phyloP scores from a whole-genome alignment of 2,113 vertebrate species.

The Oncorhynchus gorbuscha region DNA sequence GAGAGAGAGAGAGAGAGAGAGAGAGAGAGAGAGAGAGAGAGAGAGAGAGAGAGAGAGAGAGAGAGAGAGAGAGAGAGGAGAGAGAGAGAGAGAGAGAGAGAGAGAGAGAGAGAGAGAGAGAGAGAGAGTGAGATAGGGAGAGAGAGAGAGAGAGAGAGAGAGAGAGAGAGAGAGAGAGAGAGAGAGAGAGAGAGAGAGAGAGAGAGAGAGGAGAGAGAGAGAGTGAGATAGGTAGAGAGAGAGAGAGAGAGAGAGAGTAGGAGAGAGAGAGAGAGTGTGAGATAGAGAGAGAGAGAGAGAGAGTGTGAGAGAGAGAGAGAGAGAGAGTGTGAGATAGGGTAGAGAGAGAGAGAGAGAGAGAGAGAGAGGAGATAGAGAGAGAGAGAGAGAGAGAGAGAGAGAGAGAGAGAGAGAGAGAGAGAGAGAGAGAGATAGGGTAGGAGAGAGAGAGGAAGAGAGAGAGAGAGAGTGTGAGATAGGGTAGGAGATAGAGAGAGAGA shows the following conservation, averaged over 20 bases:
- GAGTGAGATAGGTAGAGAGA: no score
- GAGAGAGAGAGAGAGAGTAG: no score
- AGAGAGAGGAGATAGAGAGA: neutral
- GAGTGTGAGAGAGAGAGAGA: constrained; percentile 61
- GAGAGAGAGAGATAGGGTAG: no score
- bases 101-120: constrained; percentile 59
- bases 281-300: no score
- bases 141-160: no score
- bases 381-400: constrained; percentile 4
- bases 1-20: no score
- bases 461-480: no score
- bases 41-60: no score
- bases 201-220: constrained; percentile 36
- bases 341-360: no score
- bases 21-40: no score
- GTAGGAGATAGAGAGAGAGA: no score
- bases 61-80: neutral
- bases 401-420: constrained; percentile 57
- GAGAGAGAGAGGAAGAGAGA: no score
- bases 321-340: constrained; percentile 26
- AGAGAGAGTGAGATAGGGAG: neutral
- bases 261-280: constrained; percentile 1
- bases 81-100: neutral
- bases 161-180: neutral
- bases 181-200: constrained; percentile 46